Percentiles rank a stretch among this genome's conserved stretches.
These are phyloP conservation scores for Meandrusa payeni DNA, from an alignment of 2,888 invertebrate genomes.

Conservation along the genomic window DNA sequence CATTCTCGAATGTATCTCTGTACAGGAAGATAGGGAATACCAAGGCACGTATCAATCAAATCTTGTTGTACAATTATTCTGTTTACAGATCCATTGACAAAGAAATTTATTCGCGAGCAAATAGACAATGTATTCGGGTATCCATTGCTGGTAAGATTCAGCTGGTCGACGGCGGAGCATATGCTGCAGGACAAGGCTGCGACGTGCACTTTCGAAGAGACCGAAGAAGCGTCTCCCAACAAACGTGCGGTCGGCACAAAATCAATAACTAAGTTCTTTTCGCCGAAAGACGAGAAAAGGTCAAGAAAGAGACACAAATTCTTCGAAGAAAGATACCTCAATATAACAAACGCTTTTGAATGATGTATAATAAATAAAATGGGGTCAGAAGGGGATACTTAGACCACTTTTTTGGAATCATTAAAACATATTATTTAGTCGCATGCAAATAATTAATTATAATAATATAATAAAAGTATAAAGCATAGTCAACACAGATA, in stretches of 20 bases:
- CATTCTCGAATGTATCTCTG: too few species aligned
- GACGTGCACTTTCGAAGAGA: slow-evolving; percentile 86
- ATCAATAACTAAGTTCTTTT: slow-evolving; percentile 83
- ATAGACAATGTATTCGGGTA: slow-evolving; percentile 97
- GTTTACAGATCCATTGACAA: slow-evolving; percentile 93
- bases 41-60: background rate
- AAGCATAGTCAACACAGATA: too few species aligned
- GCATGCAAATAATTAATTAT: too few species aligned
- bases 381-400: too few species aligned
- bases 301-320: slow-evolving; percentile 82
- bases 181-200: slow-evolving; percentile 88
- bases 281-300: slow-evolving; percentile 53
- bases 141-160: slow-evolving; percentile 95
- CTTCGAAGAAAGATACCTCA: slow-evolving; percentile 84
- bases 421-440: too few species aligned
- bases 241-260: slow-evolving; percentile 64
- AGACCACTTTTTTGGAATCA: too few species aligned
- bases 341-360: slow-evolving; percentile 71
- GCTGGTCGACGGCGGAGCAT: slow-evolving; percentile 97
- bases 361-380: slow-evolving; percentile 31
- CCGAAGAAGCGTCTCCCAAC: slow-evolving; percentile 52
- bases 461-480: too few species aligned
- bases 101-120: slow-evolving; percentile 90
- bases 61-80: background rate
- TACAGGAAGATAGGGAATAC: too few species aligned